These are phyloP conservation scores for Ptychoptera albimana DNA, from an alignment of 2,888 invertebrate genomes.

Conservation along the genomic window DNA sequence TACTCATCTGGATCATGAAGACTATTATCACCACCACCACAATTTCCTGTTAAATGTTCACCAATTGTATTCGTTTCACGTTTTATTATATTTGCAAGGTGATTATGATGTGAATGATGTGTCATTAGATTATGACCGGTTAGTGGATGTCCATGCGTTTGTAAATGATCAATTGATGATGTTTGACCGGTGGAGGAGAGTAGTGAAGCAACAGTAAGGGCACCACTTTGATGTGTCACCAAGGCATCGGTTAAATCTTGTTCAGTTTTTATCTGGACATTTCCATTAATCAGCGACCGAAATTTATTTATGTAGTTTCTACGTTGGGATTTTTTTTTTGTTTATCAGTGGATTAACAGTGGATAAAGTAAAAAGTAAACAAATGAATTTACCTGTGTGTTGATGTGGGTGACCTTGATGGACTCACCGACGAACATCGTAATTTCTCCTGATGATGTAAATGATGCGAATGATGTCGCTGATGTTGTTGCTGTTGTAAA, in stretches of 20 bases:
- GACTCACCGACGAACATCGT: slow-evolving; percentile 8
- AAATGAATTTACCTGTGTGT: slow-evolving; percentile 3
- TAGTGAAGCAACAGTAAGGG: neutral
- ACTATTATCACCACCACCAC: neutral
- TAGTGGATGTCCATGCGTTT: no score
- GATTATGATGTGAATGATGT: neutral
- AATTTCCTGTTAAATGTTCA: neutral
- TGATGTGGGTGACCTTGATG: slow-evolving; percentile 5
- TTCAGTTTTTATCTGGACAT: slow-evolving; percentile 2
- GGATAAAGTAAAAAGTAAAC: neutral
- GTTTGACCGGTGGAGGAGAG: no score
- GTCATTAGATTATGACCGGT: neutral
- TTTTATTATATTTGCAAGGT: slow-evolving; percentile 1
- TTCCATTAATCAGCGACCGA: neutral
- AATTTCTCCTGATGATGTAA: neutral
- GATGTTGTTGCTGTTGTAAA: neutral
- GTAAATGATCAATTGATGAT: no score
- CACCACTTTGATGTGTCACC: neutral
- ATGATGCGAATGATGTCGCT: neutral
- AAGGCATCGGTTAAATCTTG: neutral
- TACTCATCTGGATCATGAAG: neutral
- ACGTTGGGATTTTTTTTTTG: neutral
- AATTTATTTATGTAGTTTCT: neutral
- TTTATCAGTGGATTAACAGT: neutral
- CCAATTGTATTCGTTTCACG: neutral